phyloP scores from a whole-genome alignment of 2,113 vertebrate species.

The Heliornis fulica region DNA sequence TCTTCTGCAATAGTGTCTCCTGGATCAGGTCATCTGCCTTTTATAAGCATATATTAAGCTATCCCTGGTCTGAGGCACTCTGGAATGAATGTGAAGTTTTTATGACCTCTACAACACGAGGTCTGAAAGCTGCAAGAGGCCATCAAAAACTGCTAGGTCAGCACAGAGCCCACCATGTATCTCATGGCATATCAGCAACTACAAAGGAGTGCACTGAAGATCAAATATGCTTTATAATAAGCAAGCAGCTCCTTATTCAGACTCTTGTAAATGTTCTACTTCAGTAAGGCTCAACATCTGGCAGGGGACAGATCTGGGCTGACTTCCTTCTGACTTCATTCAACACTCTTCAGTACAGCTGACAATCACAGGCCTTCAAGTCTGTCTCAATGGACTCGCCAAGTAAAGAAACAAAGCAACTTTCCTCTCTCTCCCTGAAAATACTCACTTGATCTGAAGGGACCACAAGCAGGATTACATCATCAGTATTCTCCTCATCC shows the following conservation, averaged over 20 bases:
- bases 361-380: accelerated
- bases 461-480: not conserved
- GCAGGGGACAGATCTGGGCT: not conserved
- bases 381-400: not conserved
- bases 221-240: not conserved
- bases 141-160: not conserved
- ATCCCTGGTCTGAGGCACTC: not conserved
- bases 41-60: not conserved
- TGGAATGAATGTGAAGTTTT: not conserved
- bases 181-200: not conserved
- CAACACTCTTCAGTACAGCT: not conserved
- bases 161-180: not conserved
- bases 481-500: not conserved
- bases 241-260: not conserved
- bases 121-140: not conserved
- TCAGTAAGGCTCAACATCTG: not conserved
- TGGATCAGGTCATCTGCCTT: not conserved
- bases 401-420: not conserved
- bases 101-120: not conserved
- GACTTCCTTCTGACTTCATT: not conserved
- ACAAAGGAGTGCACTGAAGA: not conserved
- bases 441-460: not conserved
- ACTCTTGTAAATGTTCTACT: not conserved
- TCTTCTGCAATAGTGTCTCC: not conserved
- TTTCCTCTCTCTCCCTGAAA: not conserved